Base-by-base conservation (phyloP, 2,113 vertebrate genomes). In the Chlamydotis undulata region DNA sequence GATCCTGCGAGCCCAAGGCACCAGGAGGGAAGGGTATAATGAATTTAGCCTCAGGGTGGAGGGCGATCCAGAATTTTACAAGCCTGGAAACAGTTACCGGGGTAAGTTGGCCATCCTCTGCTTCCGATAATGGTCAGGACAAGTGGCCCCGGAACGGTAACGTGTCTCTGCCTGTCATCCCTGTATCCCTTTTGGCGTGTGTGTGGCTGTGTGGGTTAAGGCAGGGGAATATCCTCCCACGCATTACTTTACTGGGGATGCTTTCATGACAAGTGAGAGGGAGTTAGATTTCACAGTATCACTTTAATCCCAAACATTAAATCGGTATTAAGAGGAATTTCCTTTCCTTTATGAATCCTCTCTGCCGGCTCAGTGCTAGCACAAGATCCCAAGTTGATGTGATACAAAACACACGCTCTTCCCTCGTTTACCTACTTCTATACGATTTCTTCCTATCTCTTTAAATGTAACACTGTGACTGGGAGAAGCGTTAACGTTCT, bases 31-130 rank as follows among this genome's bases (percentile, higher is more conserved):
- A 96, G 98, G 98, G 79, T 99, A 98, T 97, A 99, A 96, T 78
- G 99, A 99, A 97, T 99, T 99, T 97, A 98, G 98, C 91, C 99
- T 99, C 77, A 98, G 99, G 94, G 98, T 99, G 57, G 99, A 99
- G 95, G 99, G 99, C 75, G 99, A 99, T 81, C 99, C 99, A 4
- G 99, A 99, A 93, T 98, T 97, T 98, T 99, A 99, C 91, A 99
- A 99, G 94, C 99, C 99, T 10, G 99, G 99, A 21, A 99, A 98
- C 98, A 99, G 99, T 95, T 99, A 99, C 97, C 98, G 99, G 97
- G 99, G 99, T 99, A 98, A 98, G 98, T 97, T 53, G 80, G 64
- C 57, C 65, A 50, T 57, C n/a, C 59, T 61, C 56, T 45, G 2
- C 73, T 80, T 68, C 14, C 25, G 12, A 0, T n/a, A 37, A 28